phyloP scores from a whole-genome alignment of 1,140 invertebrate species.

The Cepaea nemoralis region DNA sequence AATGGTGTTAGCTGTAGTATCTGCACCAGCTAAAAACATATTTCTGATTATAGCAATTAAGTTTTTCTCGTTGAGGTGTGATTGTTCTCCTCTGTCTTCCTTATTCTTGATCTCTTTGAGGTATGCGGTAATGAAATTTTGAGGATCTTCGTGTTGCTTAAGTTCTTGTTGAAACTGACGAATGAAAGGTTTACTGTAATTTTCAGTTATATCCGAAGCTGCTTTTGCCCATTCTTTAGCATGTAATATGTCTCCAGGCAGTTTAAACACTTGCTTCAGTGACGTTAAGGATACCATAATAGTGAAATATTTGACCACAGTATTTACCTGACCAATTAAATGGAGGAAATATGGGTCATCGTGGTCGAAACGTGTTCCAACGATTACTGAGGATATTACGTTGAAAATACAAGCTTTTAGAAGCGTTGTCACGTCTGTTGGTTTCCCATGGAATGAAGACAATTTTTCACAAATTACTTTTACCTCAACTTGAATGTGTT shows the following conservation, averaged over 20 bases:
- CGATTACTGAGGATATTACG: too few relatives aligned
- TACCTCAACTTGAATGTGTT: background rate
- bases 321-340: background rate
- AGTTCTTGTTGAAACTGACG: background rate
- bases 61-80: conserved; percentile 13
- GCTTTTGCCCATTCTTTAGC: conserved; percentile 14
- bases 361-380: background rate
- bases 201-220: background rate
- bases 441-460: background rate
- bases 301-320: background rate
- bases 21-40: conserved; percentile 88
- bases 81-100: background rate
- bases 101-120: background rate
- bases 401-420: too few relatives aligned
- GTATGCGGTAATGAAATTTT: background rate
- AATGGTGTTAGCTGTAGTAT: conserved; percentile 87
- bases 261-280: too few relatives aligned
- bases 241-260: too few relatives aligned
- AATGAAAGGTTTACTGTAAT: background rate
- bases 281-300: too few relatives aligned
- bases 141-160: background rate
- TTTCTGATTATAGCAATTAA: conserved; percentile 72
- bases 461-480: background rate
- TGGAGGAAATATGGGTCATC: background rate
- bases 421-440: background rate